Base-by-base conservation (phyloP, 1,140 invertebrate genomes). In the Lepidurus arcticus region DNA sequence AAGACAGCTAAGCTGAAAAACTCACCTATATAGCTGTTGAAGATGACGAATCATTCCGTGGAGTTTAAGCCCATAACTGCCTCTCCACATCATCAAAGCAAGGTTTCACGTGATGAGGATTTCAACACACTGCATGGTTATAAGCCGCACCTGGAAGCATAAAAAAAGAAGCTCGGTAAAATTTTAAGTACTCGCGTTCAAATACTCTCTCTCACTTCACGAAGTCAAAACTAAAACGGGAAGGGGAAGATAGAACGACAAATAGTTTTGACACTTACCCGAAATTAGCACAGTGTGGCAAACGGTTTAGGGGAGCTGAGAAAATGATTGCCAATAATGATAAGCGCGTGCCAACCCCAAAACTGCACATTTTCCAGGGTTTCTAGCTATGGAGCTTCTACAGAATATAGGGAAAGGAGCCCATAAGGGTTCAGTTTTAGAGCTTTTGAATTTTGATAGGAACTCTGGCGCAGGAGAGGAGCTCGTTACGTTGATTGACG, bases 401-500 rank as follows among this genome's bases (percentile, higher is more conserved):
- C 34, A 34, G 34, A 34, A 34, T 34, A 34, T 34, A 34, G 34
- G 26, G 2, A 3, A 34, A 34, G 34, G 34, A 34, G 34, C 26
- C 26, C 26, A 34, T 34, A 34, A 34, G 34, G 34, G 16, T 65
- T 65, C 53, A 7, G 53, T 21, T 65, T 65, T 65, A 4, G n/a
- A 34, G 53, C 53, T 13, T 65, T 65, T 65, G 53, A 21, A 21
- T n/a, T 21, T n/a, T n/a, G 53, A n/a, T 47, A 65, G 53, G 53
- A 65, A 65, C 53, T 65, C 34, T 65, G 53, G 16, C 21, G 53
- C 21, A 65, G 21, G 21, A 65, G 13, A 21, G 13, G 13, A 65
- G 53, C 53, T 65, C 21, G 53, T 65, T 65, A 65, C 53, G 53
- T 65, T 65, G 53, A 65, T 65, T 65, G 53, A 65, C 53, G 53